These are phyloP conservation scores for Chelonia mydas DNA, from an alignment of 2,797 vertebrate genomes.

Conservation along the genomic window DNA sequence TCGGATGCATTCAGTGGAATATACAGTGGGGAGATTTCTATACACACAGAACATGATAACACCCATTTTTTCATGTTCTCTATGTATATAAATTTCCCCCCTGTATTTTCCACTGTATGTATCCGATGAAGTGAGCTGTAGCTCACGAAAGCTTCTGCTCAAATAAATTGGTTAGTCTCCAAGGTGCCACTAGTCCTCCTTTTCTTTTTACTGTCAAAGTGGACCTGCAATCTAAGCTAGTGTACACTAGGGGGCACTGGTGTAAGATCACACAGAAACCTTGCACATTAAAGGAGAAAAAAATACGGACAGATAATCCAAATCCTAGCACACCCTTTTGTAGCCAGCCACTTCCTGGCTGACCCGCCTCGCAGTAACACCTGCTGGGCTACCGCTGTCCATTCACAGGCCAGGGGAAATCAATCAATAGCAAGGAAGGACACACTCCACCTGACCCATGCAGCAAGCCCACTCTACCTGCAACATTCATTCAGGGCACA, in stretches of 20 bases:
- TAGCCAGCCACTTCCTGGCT: not conserved
- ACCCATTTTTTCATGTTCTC: too few species aligned
- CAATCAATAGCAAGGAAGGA: not conserved
- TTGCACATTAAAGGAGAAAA: not conserved
- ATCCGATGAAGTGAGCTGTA: too few species aligned
- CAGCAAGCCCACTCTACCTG: not conserved
- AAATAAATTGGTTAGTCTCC: too few species aligned
- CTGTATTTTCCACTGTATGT: too few species aligned
- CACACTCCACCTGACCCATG: not conserved
- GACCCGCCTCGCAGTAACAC: fast-evolving
- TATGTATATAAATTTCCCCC: too few species aligned
- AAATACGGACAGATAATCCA: fast-evolving
- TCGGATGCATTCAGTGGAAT: too few species aligned
- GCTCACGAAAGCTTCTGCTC: too few species aligned
- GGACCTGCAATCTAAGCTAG: not conserved
- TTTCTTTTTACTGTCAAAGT: not conserved
- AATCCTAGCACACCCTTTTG: not conserved
- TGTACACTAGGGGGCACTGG: not conserved
- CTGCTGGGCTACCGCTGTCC: not conserved
- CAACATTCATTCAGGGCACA: not conserved
- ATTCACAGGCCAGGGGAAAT: not conserved
- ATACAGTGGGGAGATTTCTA: too few species aligned
- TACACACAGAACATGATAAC: too few species aligned
- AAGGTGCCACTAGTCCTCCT: too few species aligned
- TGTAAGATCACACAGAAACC: not conserved